These are phyloP conservation scores for Hydrolagus colliei DNA, from an alignment of 2,797 vertebrate species.

Conservation along the genomic window DNA sequence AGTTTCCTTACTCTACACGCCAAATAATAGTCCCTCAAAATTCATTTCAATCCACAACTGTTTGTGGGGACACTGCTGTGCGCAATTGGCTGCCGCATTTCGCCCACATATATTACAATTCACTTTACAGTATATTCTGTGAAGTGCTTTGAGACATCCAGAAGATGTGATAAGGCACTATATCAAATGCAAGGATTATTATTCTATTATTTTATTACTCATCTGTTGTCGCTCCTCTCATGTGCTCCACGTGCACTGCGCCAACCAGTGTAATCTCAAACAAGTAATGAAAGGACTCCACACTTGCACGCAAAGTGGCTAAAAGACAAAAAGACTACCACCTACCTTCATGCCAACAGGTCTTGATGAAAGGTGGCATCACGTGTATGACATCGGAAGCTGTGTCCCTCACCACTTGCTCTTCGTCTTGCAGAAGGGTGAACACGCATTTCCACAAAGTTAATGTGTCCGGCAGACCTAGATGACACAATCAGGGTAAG, in stretches of 20 bases:
- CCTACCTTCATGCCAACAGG: conserved; percentile 49
- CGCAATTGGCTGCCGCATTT: too few species aligned
- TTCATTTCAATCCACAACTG: too few species aligned
- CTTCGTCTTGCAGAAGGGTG: conserved; percentile 82
- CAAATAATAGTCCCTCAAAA: too few species aligned
- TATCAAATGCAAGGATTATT: too few species aligned
- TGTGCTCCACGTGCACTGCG: background rate
- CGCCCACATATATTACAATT: too few species aligned
- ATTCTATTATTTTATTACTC: too few species aligned
- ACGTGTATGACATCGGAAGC: conserved; percentile 69
- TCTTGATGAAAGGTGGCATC: conserved; percentile 47
- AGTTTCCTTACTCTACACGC: too few species aligned
- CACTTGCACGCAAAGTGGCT: background rate
- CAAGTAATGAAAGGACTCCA: background rate
- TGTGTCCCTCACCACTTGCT: conserved; percentile 68
- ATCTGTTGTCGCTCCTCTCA: too few species aligned
- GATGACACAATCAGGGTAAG: background rate
- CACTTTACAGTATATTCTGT: too few species aligned
- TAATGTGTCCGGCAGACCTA: conserved; percentile 70
- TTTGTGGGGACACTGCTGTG: too few species aligned
- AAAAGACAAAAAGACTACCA: conserved; percentile 36
- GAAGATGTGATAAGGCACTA: too few species aligned
- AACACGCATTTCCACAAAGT: conserved; percentile 77
- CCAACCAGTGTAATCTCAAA: background rate
- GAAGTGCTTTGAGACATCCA: too few species aligned